Percentiles rank a stretch among this genome's conserved stretches.
Evolutionary conservation across 2,113 vertebrate species (phyloP).

Genomic region (Tympanuchus pallidicinctus): DNA sequence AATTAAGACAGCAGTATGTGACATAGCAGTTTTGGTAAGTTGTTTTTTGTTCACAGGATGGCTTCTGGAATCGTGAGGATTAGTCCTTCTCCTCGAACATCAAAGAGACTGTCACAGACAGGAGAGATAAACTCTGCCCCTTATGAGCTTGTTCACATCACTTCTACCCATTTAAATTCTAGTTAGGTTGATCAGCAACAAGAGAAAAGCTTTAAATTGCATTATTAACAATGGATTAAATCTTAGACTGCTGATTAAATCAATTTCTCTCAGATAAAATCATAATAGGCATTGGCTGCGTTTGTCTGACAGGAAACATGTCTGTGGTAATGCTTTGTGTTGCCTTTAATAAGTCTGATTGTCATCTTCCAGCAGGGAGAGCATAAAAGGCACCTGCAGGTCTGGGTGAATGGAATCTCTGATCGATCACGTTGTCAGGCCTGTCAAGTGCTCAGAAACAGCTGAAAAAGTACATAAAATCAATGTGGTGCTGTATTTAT

Average conservation of each 20-base stretch:
- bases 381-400: conserved; percentile 53
- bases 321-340: conserved; percentile 65
- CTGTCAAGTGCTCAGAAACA: conserved; percentile 46
- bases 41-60: conserved; percentile 10
- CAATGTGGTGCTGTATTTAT: conserved; percentile 63
- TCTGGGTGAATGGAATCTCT: conserved; percentile 51
- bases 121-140: conserved; percentile 54
- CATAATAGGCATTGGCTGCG: conserved; percentile 45
- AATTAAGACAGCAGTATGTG: conserved; percentile 8
- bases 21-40: conserved; percentile 16
- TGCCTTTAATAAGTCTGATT: conserved; percentile 72
- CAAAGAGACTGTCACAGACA: conserved; percentile 33
- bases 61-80: conserved; percentile 29
- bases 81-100: background rate
- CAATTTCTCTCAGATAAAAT: conserved; percentile 58
- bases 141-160: conserved; percentile 38
- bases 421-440: conserved; percentile 65
- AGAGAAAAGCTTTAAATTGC: conserved; percentile 57
- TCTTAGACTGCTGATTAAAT: conserved; percentile 65
- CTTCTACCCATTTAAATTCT: conserved; percentile 64
- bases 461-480: conserved; percentile 67
- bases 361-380: conserved; percentile 67
- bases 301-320: conserved; percentile 63
- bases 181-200: conserved; percentile 52
- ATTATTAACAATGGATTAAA: conserved; percentile 63